Conservation (phyloP, 2,113 vertebrate genomes). For the Lepidothrix coronata region DNA sequence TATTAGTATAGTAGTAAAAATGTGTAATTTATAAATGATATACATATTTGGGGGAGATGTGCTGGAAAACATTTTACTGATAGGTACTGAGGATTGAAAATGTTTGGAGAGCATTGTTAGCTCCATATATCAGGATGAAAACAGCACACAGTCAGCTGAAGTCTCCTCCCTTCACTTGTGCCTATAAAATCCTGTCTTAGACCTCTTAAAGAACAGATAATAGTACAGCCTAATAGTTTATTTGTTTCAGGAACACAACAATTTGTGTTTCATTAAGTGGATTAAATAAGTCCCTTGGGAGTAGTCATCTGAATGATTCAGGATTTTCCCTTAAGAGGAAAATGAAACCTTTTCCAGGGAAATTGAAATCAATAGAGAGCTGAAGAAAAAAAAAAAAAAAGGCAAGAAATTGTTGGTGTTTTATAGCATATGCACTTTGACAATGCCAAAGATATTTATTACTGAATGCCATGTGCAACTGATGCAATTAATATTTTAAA, state of each 20-base stretch:
- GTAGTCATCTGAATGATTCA: neutral
- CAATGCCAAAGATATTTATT: neutral
- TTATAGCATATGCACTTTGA: neutral
- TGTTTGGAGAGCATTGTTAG: neutral
- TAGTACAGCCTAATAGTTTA: neutral
- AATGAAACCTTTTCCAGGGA: constrained; percentile 12
- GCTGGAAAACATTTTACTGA: neutral
- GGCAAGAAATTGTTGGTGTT: neutral
- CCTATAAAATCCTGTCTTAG: too few relatives aligned
- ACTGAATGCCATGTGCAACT: neutral
- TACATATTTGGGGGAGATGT: accelerated
- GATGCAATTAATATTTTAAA: neutral
- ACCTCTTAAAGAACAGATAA: neutral
- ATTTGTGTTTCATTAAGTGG: neutral
- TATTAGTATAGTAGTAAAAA: neutral
- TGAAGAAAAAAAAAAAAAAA: neutral
- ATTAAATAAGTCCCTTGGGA: neutral
- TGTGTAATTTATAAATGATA: neutral
- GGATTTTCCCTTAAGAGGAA: constrained; percentile 11
- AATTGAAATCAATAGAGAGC: neutral
- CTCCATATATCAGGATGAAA: neutral
- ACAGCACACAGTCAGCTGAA: neutral
- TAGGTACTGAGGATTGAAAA: neutral
- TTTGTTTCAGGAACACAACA: neutral
- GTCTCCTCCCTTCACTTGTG: neutral